Evolutionary conservation across 2,113 vertebrate species (phyloP).

Genomic region (Nipponia nippon): DNA sequence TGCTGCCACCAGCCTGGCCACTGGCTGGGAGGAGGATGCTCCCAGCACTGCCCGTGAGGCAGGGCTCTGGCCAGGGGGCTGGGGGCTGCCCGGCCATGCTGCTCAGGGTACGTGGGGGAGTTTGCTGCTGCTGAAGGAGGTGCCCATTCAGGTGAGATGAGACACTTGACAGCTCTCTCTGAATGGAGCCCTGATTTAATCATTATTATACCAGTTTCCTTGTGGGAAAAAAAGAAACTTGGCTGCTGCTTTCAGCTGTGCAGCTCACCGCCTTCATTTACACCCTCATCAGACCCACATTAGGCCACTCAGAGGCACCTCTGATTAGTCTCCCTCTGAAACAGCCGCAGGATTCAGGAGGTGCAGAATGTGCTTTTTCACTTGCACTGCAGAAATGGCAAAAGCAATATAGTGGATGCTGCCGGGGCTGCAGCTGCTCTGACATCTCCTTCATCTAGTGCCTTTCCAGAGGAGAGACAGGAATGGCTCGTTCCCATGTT

Average conservation of each 20-base stretch:
- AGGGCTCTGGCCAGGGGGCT: neutral
- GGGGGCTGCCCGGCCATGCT: neutral
- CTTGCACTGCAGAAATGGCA: rapidly evolving
- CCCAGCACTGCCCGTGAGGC: rapidly evolving
- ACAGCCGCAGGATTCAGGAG: rapidly evolving
- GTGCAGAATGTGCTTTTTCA: neutral
- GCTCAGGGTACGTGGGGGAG: too few relatives aligned
- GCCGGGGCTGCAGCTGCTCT: neutral
- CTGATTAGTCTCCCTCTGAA: neutral
- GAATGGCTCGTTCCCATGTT: rapidly evolving
- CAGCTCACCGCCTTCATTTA: neutral
- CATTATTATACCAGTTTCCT: neutral
- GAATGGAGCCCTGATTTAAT: neutral
- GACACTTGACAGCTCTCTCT: neutral
- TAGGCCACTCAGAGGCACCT: neutral
- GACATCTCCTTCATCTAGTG: rapidly evolving
- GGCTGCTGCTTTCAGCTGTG: neutral
- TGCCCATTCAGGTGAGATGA: neutral
- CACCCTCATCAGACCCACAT: neutral
- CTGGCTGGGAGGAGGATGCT: neutral
- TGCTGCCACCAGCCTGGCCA: rapidly evolving
- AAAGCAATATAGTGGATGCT: neutral
- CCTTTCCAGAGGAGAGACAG: too few relatives aligned
- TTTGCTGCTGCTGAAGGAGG: neutral
- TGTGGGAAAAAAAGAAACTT: too few relatives aligned